These are phyloP conservation scores for Psittacus erithacus DNA, from an alignment of 2,113 vertebrate genomes.

Conservation along the genomic window DNA sequence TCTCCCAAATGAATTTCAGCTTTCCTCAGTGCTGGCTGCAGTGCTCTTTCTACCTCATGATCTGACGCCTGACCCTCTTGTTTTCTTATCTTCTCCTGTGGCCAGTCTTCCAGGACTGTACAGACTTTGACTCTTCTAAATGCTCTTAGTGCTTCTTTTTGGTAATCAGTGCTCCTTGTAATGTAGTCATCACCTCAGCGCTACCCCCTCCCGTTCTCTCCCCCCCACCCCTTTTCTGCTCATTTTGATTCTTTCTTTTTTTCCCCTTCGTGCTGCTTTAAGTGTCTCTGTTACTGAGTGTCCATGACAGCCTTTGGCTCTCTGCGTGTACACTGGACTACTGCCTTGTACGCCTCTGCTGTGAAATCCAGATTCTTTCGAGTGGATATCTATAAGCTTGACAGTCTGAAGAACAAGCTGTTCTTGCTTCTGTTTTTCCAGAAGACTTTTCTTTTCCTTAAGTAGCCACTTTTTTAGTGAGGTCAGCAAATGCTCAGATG, in stretches of 20 bases:
- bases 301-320: background rate
- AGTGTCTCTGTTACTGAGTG: background rate
- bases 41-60: background rate
- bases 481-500: background rate
- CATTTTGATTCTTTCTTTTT: background rate
- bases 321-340: background rate
- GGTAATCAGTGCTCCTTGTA: background rate
- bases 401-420: background rate
- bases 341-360: background rate
- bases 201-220: accelerated
- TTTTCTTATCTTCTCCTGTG: background rate
- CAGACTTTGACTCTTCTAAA: background rate
- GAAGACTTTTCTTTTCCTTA: background rate
- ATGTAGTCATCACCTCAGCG: background rate
- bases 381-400: background rate
- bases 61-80: background rate
- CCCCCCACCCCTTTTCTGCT: background rate
- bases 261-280: background rate
- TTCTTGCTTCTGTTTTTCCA: slow-evolving; percentile 10
- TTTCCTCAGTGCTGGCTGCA: background rate
- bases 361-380: background rate
- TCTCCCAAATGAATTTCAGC: background rate
- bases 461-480: background rate
- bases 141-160: background rate
- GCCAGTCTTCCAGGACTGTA: background rate